phyloP scores from a whole-genome alignment of 2,113 vertebrate genomes.

The Pygoscelis antarcticus region DNA sequence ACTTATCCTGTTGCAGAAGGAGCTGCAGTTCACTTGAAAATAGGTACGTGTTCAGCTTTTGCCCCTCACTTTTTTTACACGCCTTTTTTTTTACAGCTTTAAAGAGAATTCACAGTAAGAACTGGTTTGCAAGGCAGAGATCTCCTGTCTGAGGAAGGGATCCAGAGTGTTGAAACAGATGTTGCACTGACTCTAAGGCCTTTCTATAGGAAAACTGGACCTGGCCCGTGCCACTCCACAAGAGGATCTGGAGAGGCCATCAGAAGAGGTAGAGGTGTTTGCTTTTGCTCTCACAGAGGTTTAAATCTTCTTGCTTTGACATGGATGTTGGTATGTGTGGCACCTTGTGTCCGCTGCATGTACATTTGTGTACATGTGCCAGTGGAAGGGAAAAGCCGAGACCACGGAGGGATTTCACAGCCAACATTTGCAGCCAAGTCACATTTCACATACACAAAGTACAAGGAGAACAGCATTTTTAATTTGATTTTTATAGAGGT shows the following conservation, averaged over 20 bases:
- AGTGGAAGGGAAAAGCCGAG: background rate
- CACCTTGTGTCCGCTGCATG: background rate
- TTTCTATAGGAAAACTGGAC: background rate
- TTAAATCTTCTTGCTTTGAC: background rate
- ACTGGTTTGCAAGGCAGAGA: background rate
- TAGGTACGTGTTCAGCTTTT: background rate
- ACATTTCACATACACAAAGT: background rate
- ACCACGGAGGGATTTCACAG: background rate
- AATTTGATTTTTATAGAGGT: background rate
- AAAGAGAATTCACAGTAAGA: background rate
- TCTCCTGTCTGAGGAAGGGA: background rate
- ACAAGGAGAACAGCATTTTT: background rate
- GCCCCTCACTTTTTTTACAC: background rate
- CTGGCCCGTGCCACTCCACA: background rate
- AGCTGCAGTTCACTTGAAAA: background rate
- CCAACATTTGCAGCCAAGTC: background rate
- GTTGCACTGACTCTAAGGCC: background rate
- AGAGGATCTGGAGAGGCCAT: background rate
- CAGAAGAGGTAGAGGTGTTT: background rate
- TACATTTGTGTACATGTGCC: accelerated
- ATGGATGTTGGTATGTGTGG: background rate
- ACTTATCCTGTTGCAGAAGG: background rate
- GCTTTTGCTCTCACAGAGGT: background rate
- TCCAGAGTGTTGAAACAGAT: background rate
- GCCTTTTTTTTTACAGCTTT: background rate